A percentile compares a stretch with the other conserved stretches of the same genome.
phyloP scores from a whole-genome alignment of 2,797 vertebrate species.

The Coccyzus lansbergi region DNA sequence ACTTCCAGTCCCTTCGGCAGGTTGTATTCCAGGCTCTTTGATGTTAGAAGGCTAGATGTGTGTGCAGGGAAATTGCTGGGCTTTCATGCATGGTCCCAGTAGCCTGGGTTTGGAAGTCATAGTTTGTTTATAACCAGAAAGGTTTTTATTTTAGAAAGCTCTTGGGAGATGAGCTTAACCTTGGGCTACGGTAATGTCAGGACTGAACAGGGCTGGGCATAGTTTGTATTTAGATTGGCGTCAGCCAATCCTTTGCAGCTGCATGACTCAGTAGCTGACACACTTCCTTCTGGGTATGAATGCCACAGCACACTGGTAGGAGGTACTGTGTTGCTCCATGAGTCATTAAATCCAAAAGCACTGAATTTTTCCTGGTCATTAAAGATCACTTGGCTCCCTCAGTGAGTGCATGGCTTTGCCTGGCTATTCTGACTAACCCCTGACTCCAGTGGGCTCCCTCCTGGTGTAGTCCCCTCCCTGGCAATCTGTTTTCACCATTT shows the following conservation, averaged over 20 bases:
- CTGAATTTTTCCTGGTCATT: not conserved
- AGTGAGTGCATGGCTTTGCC: not conserved
- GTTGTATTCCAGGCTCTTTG: not conserved
- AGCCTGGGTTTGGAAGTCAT: not conserved
- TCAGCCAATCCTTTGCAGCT: not conserved
- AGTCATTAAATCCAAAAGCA: slow-evolving; percentile 36
- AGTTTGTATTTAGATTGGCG: not conserved
- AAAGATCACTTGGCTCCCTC: not conserved
- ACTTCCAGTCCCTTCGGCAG: not conserved
- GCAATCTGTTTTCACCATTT: fast-evolving
- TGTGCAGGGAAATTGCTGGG: not conserved
- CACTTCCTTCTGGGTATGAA: slow-evolving; percentile 38
- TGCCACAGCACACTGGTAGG: slow-evolving; percentile 23
- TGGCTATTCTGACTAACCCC: not conserved
- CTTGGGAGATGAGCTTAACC: slow-evolving; percentile 27
- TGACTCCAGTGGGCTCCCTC: not conserved
- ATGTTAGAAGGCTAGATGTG: not conserved
- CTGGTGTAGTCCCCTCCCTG: not conserved
- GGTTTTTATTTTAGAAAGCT: slow-evolving; percentile 34
- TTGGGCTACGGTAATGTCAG: not conserved
- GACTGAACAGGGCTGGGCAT: not conserved
- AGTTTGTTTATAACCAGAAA: slow-evolving; percentile 14
- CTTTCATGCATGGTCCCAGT: fast-evolving
- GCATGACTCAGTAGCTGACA: slow-evolving; percentile 50
- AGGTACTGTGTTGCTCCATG: not conserved